Percentiles rank a stretch among this genome's conserved stretches.
These are phyloP conservation scores for Mus pahari DNA, from an alignment of 2,113 vertebrate genomes.

Conservation along the genomic window DNA sequence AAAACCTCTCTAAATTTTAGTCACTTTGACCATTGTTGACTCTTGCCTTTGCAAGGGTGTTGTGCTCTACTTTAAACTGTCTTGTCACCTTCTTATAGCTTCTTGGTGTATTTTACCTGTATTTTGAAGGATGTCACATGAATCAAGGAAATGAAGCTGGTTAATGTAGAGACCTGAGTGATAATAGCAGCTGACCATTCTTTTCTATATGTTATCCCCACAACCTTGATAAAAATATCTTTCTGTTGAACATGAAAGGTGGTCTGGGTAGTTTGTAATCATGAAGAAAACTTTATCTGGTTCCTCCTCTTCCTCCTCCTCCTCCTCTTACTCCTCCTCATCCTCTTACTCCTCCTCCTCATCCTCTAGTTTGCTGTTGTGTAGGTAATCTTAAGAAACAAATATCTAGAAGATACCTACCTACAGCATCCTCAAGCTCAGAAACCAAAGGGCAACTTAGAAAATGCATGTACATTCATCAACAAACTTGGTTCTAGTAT, in stretches of 20 bases:
- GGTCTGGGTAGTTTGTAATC: background rate
- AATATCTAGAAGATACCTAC: background rate
- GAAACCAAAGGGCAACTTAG: background rate
- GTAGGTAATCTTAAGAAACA: background rate
- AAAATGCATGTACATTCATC: background rate
- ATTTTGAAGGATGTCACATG: background rate
- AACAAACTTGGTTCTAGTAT: background rate
- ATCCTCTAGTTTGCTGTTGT: no score
- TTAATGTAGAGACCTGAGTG: background rate
- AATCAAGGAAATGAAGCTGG: background rate
- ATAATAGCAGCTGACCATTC: background rate
- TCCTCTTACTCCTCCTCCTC: no score
- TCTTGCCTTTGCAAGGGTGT: no score
- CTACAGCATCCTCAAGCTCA: background rate
- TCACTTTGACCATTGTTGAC: no score
- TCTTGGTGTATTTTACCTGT: background rate
- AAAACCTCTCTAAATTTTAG: no score
- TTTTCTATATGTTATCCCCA: background rate
- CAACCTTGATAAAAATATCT: background rate
- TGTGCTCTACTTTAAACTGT: background rate
- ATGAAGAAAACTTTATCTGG: no score
- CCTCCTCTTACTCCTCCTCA: no score
- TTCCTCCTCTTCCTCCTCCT: no score
- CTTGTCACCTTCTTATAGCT: background rate
- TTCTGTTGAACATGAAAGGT: background rate